These are phyloP conservation scores for Latrodectus elegans DNA, from an alignment of 2,888 invertebrate species.

Conservation along the genomic window DNA sequence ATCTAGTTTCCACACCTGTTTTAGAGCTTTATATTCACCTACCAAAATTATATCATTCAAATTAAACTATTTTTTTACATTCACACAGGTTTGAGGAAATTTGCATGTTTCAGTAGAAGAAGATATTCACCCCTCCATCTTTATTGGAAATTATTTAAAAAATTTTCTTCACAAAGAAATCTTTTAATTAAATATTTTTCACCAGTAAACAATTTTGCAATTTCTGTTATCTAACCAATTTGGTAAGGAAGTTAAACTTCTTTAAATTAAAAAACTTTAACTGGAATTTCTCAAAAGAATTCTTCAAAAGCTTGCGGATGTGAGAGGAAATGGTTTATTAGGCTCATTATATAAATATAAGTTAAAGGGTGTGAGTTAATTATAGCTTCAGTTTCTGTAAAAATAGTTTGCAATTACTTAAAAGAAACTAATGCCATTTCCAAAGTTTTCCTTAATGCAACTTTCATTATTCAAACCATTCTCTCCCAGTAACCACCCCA, in stretches of 20 bases:
- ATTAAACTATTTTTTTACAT: conserved; percentile 11
- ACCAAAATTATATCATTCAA: conserved; percentile 19
- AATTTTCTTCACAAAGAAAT: background rate
- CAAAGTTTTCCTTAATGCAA: background rate
- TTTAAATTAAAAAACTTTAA: background rate
- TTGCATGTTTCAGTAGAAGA: background rate
- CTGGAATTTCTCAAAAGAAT: too few relatives aligned
- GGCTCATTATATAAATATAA: background rate
- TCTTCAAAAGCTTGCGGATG: conserved; percentile 4
- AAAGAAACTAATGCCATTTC: background rate
- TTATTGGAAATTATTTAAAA: conserved; percentile 8
- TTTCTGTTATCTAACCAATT: background rate
- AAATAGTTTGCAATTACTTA: conserved; percentile 6
- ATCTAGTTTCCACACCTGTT: background rate
- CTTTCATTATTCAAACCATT: conserved; percentile 11
- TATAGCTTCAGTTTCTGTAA: conserved; percentile 3
- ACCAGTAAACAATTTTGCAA: background rate
- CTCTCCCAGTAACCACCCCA: conserved; percentile 22
- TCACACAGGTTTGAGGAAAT: background rate
- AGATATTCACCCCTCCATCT: conserved; percentile 8
- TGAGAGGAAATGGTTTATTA: conserved; percentile 6
- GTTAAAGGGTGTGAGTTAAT: conserved; percentile 16
- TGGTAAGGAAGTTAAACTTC: background rate
- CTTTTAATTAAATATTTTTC: background rate
- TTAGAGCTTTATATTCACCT: background rate